phyloP scores from a whole-genome alignment of 2,888 invertebrate species.

The Athetis lepigone region DNA sequence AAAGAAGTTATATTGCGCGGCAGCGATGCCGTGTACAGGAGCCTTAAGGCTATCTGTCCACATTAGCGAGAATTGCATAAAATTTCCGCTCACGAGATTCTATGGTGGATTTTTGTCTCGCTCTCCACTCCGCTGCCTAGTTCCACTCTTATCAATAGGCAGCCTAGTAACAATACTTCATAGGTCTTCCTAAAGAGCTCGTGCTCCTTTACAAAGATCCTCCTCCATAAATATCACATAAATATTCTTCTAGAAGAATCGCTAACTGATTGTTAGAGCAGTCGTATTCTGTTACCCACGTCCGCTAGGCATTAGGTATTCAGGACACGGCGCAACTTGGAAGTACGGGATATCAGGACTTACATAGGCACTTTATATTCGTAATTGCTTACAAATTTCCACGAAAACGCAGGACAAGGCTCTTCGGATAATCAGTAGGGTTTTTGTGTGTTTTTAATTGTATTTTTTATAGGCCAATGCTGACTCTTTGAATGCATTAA shows the following conservation, averaged over 20 bases:
- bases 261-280: slow-evolving; percentile 43
- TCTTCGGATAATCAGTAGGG: neutral
- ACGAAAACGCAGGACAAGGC: slow-evolving; percentile 21
- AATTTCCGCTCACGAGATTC: no score
- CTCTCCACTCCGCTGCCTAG: no score
- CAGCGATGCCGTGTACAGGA: no score
- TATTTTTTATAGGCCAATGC: neutral
- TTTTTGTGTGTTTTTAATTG: neutral
- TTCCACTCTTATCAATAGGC: no score
- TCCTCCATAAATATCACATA: slow-evolving; percentile 8
- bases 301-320: slow-evolving; percentile 52
- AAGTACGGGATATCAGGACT: slow-evolving; percentile 42
- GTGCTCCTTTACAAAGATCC: no score
- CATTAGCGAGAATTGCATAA: no score
- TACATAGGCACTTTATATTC: slow-evolving; percentile 51
- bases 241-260: slow-evolving; percentile 24
- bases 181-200: no score
- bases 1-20: no score
- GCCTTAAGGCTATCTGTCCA: no score
- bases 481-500: no score
- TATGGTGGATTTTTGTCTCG: no score
- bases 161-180: no score
- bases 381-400: slow-evolving; percentile 53
- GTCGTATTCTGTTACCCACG: slow-evolving; percentile 49
- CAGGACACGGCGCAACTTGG: slow-evolving; percentile 48